These are phyloP conservation scores for Drosophila teissieri DNA, from an alignment of 1,140 invertebrate species.

Conservation along the genomic window DNA sequence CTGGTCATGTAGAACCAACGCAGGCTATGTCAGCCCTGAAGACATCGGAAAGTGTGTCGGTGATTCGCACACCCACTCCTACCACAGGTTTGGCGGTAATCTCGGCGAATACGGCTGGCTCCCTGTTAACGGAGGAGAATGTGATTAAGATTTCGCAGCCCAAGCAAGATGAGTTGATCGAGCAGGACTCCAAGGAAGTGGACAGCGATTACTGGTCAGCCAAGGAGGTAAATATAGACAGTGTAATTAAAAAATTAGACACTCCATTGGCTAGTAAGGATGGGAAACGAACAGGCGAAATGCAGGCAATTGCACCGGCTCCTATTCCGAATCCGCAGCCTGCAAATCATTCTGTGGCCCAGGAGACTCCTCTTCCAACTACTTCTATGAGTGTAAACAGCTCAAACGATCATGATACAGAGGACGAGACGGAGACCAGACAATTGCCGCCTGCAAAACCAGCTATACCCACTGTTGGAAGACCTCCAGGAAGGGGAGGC, in stretches of 20 bases:
- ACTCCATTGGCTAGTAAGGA: constrained; percentile 84
- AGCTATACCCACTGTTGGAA: constrained; percentile 49
- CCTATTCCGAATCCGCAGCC: neutral
- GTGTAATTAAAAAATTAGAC: constrained; percentile 91
- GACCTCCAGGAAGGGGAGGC: constrained; percentile 62
- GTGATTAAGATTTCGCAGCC: constrained; percentile 82
- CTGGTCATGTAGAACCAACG: neutral
- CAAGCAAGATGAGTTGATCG: constrained; percentile 74
- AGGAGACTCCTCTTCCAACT: constrained; percentile 9
- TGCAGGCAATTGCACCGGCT: constrained; percentile 41
- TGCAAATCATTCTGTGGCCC: constrained; percentile 1
- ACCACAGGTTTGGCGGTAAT: constrained; percentile 50
- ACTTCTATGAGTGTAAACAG: constrained; percentile 14
- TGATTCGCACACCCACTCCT: constrained; percentile 72
- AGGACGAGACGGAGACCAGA: constrained; percentile 77
- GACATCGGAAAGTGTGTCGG: constrained; percentile 70
- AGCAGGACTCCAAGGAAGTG: constrained; percentile 86
- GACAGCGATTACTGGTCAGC: constrained; percentile 91
- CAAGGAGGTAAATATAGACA: constrained; percentile 90
- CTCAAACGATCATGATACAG: constrained; percentile 73
- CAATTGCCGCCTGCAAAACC: constrained; percentile 45
- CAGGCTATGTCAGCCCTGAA: constrained; percentile 28
- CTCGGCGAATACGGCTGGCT: constrained; percentile 52
- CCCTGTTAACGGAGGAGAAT: constrained; percentile 79
- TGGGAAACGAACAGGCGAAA: constrained; percentile 38